phyloP scores from a whole-genome alignment of 2,888 invertebrate genomes.

The Tachina lurida region DNA sequence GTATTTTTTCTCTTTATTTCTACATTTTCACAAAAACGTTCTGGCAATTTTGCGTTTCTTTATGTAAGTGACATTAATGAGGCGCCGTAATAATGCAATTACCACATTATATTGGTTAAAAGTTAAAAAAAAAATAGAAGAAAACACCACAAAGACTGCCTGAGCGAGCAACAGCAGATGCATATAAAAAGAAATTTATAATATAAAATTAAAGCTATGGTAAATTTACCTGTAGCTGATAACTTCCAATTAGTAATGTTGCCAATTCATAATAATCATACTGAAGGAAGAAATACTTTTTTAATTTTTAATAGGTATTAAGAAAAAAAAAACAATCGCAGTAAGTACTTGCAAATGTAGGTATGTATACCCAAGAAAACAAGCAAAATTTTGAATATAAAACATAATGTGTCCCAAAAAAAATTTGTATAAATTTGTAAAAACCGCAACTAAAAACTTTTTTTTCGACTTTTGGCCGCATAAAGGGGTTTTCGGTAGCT shows the following conservation, averaged over 20 bases:
- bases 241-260: slow-evolving; percentile 60
- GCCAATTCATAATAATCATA: slow-evolving; percentile 44
- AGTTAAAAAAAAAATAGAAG: slow-evolving; percentile 20
- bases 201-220: slow-evolving; percentile 43
- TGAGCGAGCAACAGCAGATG: slow-evolving; percentile 13
- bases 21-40: slow-evolving; percentile 40
- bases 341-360: neutral
- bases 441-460: too few species aligned
- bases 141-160: neutral
- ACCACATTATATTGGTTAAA: slow-evolving; percentile 62
- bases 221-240: slow-evolving; percentile 50
- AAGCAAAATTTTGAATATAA: neutral
- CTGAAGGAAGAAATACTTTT: neutral
- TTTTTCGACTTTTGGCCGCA: too few species aligned
- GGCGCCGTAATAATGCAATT: slow-evolving; percentile 70
- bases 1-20: neutral
- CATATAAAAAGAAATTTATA: slow-evolving; percentile 47
- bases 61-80: slow-evolving; percentile 66
- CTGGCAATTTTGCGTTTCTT: slow-evolving; percentile 56
- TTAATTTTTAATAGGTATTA: slow-evolving; percentile 5
- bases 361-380: neutral
- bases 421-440: too few species aligned
- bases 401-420: too few species aligned
- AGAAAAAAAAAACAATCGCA: slow-evolving; percentile 16
- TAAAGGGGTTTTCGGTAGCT: too few species aligned